Conservation (phyloP, 1,140 invertebrate genomes). For the Rhyacophila brunnea region DNA sequence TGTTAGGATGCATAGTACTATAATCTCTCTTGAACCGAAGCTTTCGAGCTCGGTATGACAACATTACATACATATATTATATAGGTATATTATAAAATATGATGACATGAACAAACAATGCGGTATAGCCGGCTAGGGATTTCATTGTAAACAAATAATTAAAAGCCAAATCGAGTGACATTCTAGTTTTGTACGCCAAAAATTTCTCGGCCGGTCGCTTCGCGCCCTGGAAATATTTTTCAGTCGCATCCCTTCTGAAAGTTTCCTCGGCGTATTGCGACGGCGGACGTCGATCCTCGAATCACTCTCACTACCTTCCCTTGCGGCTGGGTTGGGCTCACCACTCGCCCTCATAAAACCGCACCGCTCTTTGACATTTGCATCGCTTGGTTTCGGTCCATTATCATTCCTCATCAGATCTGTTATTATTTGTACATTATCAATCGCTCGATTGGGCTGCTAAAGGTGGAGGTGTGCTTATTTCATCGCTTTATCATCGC, state of each 20-base stretch:
- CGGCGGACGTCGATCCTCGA: no score
- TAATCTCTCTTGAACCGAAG: no score
- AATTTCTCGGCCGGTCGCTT: no score
- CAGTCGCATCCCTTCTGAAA: no score
- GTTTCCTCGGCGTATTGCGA: no score
- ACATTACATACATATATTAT: no score
- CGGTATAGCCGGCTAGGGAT: no score
- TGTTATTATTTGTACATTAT: constrained; percentile 5
- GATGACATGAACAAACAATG: no score
- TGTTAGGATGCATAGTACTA: no score
- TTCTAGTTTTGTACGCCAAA: constrained; percentile 23
- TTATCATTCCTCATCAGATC: constrained; percentile 21
- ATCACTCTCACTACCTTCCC: not conserved
- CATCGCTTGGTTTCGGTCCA: constrained; percentile 26
- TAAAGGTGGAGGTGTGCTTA: constrained; percentile 29
- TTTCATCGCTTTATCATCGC: constrained; percentile 33
- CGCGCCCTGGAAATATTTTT: no score
- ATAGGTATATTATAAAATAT: no score
- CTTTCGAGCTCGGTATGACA: no score
- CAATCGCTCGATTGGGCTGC: constrained; percentile 18
- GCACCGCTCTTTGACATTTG: constrained; percentile 18
- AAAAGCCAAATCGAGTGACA: constrained; percentile 6
- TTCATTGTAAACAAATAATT: not conserved
- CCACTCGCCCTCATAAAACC: constrained; percentile 10
- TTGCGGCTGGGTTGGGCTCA: not conserved